Conservation (phyloP, 30 jellyfish, hydroid and myxozoan species). For the Turritopsis rubra region DNA sequence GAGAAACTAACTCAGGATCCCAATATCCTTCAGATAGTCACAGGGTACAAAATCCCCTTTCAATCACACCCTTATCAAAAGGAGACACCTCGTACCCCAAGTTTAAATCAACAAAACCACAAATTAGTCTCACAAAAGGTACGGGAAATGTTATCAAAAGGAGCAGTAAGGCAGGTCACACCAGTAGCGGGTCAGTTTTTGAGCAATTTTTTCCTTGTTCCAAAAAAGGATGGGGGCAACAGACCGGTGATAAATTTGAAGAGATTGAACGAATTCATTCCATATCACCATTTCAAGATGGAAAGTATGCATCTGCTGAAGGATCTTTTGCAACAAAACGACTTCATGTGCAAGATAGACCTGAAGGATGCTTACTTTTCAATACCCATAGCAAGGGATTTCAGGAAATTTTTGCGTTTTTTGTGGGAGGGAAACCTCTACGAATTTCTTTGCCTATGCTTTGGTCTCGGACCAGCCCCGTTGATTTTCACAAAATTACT, state of each 20-base stretch:
- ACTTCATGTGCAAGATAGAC: conserved; percentile 11
- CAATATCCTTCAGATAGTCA: background rate
- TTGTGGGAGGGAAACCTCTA: background rate
- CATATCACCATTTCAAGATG: conserved; percentile 1
- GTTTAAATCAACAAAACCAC: background rate
- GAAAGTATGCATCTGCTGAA: conserved; percentile 7
- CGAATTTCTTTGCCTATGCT: conserved; percentile 10
- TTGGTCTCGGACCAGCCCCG: background rate
- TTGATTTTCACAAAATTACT: background rate
- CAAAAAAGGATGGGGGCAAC: conserved; percentile 15
- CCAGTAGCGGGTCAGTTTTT: background rate
- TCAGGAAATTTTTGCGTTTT: background rate
- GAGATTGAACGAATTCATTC: background rate
- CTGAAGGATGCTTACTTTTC: no score
- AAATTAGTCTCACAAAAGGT: background rate
- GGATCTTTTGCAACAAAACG: background rate
- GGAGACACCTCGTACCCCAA: no score
- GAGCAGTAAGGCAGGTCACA: background rate
- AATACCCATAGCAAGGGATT: background rate
- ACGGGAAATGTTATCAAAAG: background rate
- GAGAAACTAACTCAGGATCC: conserved; percentile 11
- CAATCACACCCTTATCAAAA: background rate
- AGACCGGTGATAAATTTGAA: conserved; percentile 9
- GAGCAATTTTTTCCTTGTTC: conserved; percentile 9
- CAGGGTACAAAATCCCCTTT: background rate